Conservation (phyloP, 2,797 vertebrate genomes). For the Silurus aristotelis region DNA sequence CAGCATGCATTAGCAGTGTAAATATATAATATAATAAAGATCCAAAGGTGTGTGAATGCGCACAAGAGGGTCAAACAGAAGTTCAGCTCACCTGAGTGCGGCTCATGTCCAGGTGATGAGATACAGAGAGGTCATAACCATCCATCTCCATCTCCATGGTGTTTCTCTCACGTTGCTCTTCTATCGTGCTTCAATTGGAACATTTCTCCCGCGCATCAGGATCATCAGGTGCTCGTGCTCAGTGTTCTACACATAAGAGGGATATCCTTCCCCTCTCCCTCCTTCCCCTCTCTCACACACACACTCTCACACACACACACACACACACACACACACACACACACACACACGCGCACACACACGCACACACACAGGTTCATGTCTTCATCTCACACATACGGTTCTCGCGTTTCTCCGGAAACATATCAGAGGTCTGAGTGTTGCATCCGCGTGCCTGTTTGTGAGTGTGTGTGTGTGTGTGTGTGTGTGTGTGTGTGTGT, state of each 20-base stretch:
- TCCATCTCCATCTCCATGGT: not conserved
- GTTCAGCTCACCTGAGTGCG: conserved; percentile 8
- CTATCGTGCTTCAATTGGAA: not conserved
- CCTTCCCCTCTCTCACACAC: not conserved
- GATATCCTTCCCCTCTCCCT: not conserved
- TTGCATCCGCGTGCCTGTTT: no score
- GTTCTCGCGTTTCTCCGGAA: no score
- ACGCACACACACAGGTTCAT: no score
- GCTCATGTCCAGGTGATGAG: conserved; percentile 6
- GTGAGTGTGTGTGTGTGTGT: no score
- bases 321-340: not conserved
- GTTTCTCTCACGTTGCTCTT: not conserved
- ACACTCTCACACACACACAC: not conserved
- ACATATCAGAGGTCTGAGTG: not conserved
- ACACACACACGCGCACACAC: not conserved
- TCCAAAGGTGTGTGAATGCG: not conserved
- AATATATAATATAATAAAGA: not conserved
- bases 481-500: not conserved
- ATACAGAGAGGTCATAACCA: not conserved
- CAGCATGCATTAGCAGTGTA: not conserved
- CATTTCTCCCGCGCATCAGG: not conserved
- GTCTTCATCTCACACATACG: no score
- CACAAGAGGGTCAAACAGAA: not conserved
- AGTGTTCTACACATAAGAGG: not conserved
- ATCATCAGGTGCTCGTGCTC: conserved; percentile 1